Base-by-base conservation (phyloP, 2,113 vertebrate genomes). In the Sylvicapra grimmia region DNA sequence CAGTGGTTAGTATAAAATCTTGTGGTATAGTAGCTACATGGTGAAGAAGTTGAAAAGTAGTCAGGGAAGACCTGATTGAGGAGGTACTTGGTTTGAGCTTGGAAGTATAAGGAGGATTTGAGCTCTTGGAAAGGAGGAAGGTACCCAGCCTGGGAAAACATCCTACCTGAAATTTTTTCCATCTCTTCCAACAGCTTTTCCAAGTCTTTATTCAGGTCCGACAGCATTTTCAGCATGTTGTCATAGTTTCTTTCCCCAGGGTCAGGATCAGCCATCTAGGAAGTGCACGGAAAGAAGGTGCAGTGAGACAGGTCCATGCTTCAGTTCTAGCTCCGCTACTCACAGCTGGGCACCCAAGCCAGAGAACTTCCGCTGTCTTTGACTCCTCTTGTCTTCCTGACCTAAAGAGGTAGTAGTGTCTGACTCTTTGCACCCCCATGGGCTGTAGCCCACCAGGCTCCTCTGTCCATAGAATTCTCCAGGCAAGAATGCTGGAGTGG, bases 121-220 rank as follows among this genome's bases (percentile, higher is more conserved):
- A 36, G 44, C 61, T 86, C 21, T 1, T 51, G 8, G n/a, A 65
- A 85, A 68, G 77, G 40, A 86, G 19, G 29, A 33, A 93, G 75
- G 12, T 5, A 51, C 10, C 9, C 8, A 82, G 80, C 8, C 8
- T 86, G 86, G 59, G 23, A 59, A 94, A 51, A 44, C 61, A 4
- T 11, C 61, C 10, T 97, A 99, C 99, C 99, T 98, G 99, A 98
- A 97, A 98, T 95, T 90, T 98, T 98, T 97, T 99, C 99, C 96
- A 99, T 98, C 95, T 98, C 97, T 72, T 99, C 99, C 94, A 99
- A 44, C 36, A 99, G 93, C 79, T 98, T 98, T 88, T 99, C 98
- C 95, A 99, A 90, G 72, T 98, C 98, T 12, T 44, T 98, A 23
- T 98, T 98, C 19, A 98, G 93, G 51, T 98, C 98, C 8, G 98